phyloP scores from a whole-genome alignment of 2,113 vertebrate genomes.

The Triplophysa rosa region DNA sequence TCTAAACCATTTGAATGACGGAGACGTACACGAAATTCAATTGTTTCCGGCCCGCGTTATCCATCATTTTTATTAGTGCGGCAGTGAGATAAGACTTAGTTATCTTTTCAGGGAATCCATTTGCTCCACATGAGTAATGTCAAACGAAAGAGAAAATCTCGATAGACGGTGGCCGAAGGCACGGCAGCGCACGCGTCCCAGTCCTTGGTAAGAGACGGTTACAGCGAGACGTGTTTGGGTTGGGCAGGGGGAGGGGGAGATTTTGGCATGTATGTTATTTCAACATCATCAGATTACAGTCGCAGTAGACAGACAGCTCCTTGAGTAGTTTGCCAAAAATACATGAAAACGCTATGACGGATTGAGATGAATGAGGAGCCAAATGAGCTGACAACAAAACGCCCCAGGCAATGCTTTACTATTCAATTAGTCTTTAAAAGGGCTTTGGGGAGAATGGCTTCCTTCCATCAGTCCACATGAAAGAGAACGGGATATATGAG shows the following conservation, averaged over 20 bases:
- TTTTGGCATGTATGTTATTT: conserved; percentile 23
- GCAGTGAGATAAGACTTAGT: conserved; percentile 74
- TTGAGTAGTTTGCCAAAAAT: conserved; percentile 57
- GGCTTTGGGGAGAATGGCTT: conserved; percentile 71
- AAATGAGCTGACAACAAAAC: conserved; percentile 77
- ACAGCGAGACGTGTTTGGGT: conserved; percentile 38
- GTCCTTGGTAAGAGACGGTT: conserved; percentile 23
- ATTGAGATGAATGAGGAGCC: conserved; percentile 78
- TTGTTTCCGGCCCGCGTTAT: conserved; percentile 75
- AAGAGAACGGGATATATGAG: conserved; percentile 70
- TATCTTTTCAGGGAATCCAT: conserved; percentile 74
- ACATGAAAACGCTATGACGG: conserved; percentile 68
- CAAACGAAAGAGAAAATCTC: conserved; percentile 56
- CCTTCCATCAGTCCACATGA: conserved; percentile 72
- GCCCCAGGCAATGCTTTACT: conserved; percentile 73
- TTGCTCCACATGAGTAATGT: conserved; percentile 66
- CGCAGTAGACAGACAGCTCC: conserved; percentile 65
- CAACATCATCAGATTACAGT: conserved; percentile 60
- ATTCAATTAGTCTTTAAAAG: conserved; percentile 80
- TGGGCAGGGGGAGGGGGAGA: background rate
- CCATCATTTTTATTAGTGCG: conserved; percentile 79
- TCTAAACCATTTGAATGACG: conserved; percentile 71
- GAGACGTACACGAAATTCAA: conserved; percentile 75
- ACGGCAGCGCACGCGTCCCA: background rate
- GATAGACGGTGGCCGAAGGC: background rate